Percentiles rank a stretch among this genome's conserved stretches.
Conservation (phyloP, 2,113 vertebrate species). For the Elgaria multicarinata region DNA sequence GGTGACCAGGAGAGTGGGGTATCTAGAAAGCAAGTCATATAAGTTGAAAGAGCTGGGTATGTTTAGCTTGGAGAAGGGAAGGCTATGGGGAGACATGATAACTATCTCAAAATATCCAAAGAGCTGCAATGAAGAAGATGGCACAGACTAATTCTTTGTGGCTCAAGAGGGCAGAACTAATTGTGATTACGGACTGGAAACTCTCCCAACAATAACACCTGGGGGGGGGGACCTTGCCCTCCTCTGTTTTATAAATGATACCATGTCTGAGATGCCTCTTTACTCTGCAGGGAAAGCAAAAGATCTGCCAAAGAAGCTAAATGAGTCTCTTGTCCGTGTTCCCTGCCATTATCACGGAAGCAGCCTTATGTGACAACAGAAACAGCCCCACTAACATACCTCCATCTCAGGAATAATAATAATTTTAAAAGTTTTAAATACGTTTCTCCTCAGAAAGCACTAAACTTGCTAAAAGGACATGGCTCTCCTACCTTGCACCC, state of each 20-base stretch:
- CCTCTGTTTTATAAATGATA: constrained; percentile 32
- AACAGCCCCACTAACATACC: neutral
- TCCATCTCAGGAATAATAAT: constrained; percentile 1
- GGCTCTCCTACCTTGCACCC: constrained; percentile 70
- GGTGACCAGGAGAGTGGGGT: neutral
- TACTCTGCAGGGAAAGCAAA: neutral
- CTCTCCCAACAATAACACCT: neutral
- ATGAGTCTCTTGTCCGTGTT: neutral
- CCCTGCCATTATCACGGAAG: constrained; percentile 12
- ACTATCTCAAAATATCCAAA: neutral
- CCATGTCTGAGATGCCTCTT: neutral
- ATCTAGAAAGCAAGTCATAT: neutral
- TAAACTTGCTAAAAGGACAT: constrained; percentile 71
- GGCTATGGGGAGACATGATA: neutral
- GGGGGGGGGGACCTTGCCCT: constrained; percentile 1
- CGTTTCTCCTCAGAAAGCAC: constrained; percentile 70
- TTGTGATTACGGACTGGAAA: neutral
- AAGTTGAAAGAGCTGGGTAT: neutral
- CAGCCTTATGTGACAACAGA: constrained; percentile 12
- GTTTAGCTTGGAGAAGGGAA: neutral
- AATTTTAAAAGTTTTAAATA: constrained; percentile 40
- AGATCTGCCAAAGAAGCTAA: constrained; percentile 12
- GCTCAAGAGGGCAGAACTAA: neutral
- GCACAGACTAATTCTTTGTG: neutral
- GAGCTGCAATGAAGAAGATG: neutral